Percentiles rank a stretch among this genome's conserved stretches.
Conservation (phyloP, 2,888 invertebrate species). For the Agrochola litura region DNA sequence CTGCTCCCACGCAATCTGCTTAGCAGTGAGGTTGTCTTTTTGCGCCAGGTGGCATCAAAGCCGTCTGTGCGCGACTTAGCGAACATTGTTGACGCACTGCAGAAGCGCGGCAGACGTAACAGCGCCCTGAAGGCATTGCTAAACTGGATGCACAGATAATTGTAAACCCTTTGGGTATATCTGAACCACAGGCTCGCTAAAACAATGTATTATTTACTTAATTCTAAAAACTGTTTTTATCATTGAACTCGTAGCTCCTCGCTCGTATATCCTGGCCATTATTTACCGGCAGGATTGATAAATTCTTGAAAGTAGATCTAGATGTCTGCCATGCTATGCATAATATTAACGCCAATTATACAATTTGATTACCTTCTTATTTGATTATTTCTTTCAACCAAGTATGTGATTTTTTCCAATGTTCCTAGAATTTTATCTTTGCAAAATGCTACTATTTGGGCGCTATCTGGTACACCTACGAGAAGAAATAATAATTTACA, state of each 20-base stretch:
- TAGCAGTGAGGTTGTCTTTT: too few species aligned
- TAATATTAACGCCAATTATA: background rate
- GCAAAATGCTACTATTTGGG: slow-evolving; percentile 93
- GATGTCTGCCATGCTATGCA: background rate
- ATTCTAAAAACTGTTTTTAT: background rate
- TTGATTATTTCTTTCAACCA: slow-evolving; percentile 92
- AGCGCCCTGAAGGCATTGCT: too few species aligned
- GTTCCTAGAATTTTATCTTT: slow-evolving; percentile 92
- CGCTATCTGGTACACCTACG: slow-evolving; percentile 93
- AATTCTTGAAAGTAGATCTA: background rate
- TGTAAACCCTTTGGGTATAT: too few species aligned
- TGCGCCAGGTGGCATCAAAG: too few species aligned
- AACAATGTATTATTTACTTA: background rate
- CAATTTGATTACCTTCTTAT: slow-evolving; percentile 81
- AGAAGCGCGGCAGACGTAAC: too few species aligned
- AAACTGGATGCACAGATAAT: too few species aligned
- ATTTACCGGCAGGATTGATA: background rate
- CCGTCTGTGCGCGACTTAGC: too few species aligned
- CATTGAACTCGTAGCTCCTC: background rate
- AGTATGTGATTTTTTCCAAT: slow-evolving; percentile 91
- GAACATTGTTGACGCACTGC: too few species aligned
- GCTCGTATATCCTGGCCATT: background rate
- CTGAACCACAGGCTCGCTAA: too few species aligned
- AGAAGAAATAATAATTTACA: slow-evolving; percentile 4
- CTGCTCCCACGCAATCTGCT: too few species aligned